Evolutionary conservation across 2,113 vertebrate species (phyloP).

Genomic region (Mastomys coucha): DNA sequence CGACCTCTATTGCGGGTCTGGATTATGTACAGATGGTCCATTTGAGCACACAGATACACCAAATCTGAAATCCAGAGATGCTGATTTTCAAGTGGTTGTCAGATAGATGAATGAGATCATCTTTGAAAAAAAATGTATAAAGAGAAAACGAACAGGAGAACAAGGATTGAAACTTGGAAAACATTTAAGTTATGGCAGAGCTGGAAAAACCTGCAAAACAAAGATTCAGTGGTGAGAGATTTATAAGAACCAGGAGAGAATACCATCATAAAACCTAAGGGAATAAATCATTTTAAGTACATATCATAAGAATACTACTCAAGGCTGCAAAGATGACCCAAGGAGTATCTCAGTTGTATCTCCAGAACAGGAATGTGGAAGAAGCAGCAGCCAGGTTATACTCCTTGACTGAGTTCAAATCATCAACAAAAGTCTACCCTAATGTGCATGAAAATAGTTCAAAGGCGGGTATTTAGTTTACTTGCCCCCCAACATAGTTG

Average conservation of each 20-base stretch:
- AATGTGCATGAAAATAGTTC: background rate
- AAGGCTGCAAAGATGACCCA: background rate
- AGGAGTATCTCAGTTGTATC: background rate
- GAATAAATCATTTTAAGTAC: background rate
- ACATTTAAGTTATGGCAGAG: background rate
- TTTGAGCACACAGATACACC: background rate
- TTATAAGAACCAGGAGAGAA: background rate
- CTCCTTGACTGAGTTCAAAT: background rate
- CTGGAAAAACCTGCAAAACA: background rate
- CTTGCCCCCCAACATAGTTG: background rate
- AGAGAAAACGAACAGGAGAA: background rate
- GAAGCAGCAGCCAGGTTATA: background rate
- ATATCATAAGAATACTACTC: fast-evolving
- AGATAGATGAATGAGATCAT: background rate
- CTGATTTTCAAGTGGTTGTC: background rate
- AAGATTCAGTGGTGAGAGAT: background rate
- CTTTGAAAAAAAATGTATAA: background rate
- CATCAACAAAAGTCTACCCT: background rate
- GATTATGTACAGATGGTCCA: background rate
- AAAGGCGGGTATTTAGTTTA: slow-evolving; percentile 30
- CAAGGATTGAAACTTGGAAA: background rate
- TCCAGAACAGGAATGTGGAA: background rate
- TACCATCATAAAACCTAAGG: background rate
- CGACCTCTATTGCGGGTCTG: background rate
- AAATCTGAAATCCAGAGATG: background rate